Evolutionary conservation across 2,113 vertebrate species (phyloP), one percentile per base, ranked within the genome.

Genomic region (Stercorarius parasiticus): DNA sequence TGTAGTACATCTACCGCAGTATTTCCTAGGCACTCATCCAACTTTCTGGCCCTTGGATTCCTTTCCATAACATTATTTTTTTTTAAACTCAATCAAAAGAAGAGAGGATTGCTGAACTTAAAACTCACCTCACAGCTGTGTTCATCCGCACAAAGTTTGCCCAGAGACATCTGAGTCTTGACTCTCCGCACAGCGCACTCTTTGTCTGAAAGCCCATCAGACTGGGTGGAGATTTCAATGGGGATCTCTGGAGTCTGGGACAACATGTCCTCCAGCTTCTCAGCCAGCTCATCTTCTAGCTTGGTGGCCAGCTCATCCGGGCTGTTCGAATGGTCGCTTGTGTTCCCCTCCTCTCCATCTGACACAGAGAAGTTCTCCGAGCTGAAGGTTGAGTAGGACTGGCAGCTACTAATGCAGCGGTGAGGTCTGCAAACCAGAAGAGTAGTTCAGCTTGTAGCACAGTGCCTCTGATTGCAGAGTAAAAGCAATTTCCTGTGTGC

Each of bases 351-450:
- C 97, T 99, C 99, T 18, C 99, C 99, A 5, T 99, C 99, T 1
- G 99, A 99, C 96, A 99, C 99, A 0, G 99, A 99, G 97, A 99
- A 98, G 96, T 99, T 99, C 98, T 99, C 99, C 0, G 99, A 99
- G 97, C 99, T 99, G 97, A 99, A 99, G 43, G 99, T 99, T 7
- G 99, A 99, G 94, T 99, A 99, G 4, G 99, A 99, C 98, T 99
- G 99, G 97, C 99, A 99, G 97, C 99, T 99, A 96, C 98, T 99
- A 97, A 99, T 99, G 73, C 99, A 99, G 91, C 99, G 99, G 92
- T 99, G 99, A 93, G 99, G 99, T 95, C 99, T 99, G 94, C 81
- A 96, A 88, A 66, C 36, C 69, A 83, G 38, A 55, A 84, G 36
- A 66, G 34, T 32, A 42, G 36, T 30, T 70, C 55, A 65, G 22